phyloP scores from a whole-genome alignment of 1,140 invertebrate species.

The Drosophila eugracilis region DNA sequence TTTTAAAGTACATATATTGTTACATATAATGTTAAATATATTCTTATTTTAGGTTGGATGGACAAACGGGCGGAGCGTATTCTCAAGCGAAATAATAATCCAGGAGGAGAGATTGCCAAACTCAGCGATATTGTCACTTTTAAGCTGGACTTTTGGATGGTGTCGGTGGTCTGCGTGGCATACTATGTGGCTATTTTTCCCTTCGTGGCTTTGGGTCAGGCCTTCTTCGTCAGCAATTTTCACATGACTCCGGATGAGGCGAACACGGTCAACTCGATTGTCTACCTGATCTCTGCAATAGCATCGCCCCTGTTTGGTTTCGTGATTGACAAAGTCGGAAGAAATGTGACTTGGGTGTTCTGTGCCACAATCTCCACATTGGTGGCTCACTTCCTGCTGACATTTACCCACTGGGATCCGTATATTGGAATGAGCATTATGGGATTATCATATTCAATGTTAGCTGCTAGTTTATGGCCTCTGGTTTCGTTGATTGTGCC shows the following conservation, averaged over 20 bases:
- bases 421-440: conserved; percentile 95
- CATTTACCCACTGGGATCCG: conserved; percentile 94
- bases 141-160: conserved; percentile 94
- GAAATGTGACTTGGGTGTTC: conserved; percentile 96
- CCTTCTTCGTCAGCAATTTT: conserved; percentile 96
- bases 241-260: conserved; percentile 90
- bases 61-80: conserved; percentile 94
- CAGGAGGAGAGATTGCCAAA: conserved; percentile 90
- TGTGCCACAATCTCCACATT: conserved; percentile 92
- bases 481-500: conserved; percentile 96
- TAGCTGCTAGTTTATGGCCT: conserved; percentile 98
- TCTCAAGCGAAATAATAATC: conserved; percentile 88
- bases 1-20: too few species aligned
- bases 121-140: conserved; percentile 95
- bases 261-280: conserved; percentile 93
- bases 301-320: conserved; percentile 96
- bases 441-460: conserved; percentile 95
- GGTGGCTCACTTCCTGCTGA: conserved; percentile 91
- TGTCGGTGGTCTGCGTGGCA: conserved; percentile 94
- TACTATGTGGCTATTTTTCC: conserved; percentile 99
- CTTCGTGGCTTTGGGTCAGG: conserved; percentile 97
- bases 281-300: conserved; percentile 96
- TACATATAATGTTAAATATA: background rate
- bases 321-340: conserved; percentile 95
- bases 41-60: conserved; percentile 87